phyloP scores from a whole-genome alignment of 1,140 invertebrate species.

The Philotrypesis tridentata region DNA sequence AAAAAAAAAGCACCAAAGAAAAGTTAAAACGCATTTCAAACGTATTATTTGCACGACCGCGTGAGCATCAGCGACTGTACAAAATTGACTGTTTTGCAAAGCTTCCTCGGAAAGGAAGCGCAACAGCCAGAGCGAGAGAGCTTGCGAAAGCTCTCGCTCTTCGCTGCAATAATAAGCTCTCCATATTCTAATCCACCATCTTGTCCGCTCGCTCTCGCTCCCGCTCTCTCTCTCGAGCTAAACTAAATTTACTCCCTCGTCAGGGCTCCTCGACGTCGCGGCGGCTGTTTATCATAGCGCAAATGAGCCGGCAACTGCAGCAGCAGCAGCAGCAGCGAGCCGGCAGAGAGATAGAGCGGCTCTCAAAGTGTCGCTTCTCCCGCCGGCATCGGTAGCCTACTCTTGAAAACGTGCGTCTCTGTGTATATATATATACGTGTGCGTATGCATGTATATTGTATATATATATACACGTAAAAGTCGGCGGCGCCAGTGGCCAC shows the following conservation, averaged over 20 bases:
- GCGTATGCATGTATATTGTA: neutral
- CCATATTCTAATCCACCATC: slow-evolving; percentile 21
- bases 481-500: slow-evolving; percentile 5
- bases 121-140: no score
- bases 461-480: no score
- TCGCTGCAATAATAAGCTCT: slow-evolving; percentile 30
- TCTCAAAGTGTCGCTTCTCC: slow-evolving; percentile 17
- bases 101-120: no score
- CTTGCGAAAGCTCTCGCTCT: neutral
- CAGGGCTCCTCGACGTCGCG: neutral
- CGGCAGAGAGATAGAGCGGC: neutral
- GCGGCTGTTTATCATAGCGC: slow-evolving; percentile 32
- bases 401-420: slow-evolving; percentile 16
- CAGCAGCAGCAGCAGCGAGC: neutral
- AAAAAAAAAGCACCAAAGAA: no score
- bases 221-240: neutral
- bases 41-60: no score
- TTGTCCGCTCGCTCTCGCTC: neutral
- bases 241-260: slow-evolving; percentile 46
- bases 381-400: neutral
- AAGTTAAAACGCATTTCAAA: no score
- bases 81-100: no score
- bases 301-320: slow-evolving; percentile 36
- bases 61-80: no score
- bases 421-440: neutral